Evolutionary conservation across 1,140 invertebrate species (phyloP).

Genomic region (Pseudomyrmex flavicornis): DNA sequence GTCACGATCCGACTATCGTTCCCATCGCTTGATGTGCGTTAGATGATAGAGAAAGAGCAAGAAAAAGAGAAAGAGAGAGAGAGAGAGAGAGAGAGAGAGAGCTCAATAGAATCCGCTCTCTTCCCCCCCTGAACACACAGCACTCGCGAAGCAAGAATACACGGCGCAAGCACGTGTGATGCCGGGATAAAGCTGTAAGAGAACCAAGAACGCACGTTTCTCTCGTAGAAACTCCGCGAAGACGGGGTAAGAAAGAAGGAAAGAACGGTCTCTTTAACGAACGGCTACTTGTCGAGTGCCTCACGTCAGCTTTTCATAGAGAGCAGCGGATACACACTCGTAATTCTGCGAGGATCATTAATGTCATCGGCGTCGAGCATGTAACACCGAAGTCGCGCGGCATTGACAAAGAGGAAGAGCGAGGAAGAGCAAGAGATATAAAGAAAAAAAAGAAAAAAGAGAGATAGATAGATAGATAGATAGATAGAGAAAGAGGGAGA

Average conservation of each 20-base stretch:
- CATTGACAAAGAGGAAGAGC: background rate
- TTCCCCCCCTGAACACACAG: background rate
- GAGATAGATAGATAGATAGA: background rate
- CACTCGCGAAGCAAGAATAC: constrained; percentile 17
- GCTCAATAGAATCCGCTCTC: too few species aligned
- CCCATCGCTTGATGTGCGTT: too few species aligned
- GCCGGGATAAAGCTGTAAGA: constrained; percentile 62
- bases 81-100: too few species aligned
- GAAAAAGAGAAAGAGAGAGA: too few species aligned
- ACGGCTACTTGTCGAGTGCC: constrained; percentile 30
- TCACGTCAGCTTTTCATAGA: constrained; percentile 29
- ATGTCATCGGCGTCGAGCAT: constrained; percentile 33
- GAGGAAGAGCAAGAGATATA: too few species aligned
- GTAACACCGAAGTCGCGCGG: constrained; percentile 15
- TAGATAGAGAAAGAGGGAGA: background rate
- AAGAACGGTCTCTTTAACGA: constrained; percentile 33
- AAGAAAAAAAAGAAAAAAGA: too few species aligned
- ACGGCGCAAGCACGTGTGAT: too few species aligned
- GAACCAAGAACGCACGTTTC: constrained; percentile 11
- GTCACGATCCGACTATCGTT: background rate
- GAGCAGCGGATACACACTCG: constrained; percentile 9
- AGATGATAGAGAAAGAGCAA: too few species aligned
- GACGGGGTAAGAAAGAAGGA: constrained; percentile 7
- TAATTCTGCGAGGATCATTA: constrained; percentile 53
- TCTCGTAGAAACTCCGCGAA: constrained; percentile 59